Base-by-base conservation (phyloP, 30 jellyfish, hydroid and myxozoan species). In the Chironex yamaguchii region DNA sequence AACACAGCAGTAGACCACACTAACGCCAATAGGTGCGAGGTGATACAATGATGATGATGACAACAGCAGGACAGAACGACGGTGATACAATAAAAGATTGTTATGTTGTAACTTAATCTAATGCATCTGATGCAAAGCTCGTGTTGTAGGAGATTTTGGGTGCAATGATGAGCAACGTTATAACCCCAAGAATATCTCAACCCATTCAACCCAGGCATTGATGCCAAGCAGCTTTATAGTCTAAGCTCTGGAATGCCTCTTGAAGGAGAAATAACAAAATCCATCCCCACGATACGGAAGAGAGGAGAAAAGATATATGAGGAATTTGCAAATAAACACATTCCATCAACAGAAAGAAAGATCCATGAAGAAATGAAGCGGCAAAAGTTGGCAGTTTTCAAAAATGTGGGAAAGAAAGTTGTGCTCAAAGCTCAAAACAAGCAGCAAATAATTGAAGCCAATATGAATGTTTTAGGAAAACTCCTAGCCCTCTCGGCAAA, bases 401-500 rank as follows among this genome's bases (percentile, higher is more conserved):
- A 32, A 52, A 76, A 53, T 34, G 66, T 13, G 27, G 67, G 89
- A 2, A 76, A 76, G 31, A 76, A 52, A 76, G 79, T 52, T 4
- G 42, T 29, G 65, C 31, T 76, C 79, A 29, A 53, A 53, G 67
- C 1, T 24, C 64, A 28, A 25, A 53, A 29, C 79, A 52, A 52
- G 24, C 67, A 51, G 36, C 32, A 76, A 53, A 51, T 31, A 67
- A 21, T 76, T 27, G 79, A 76, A 76, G 89, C 80, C 65, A 76
- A 76, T 53, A 52, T 67, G 65, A 54, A 76, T 12, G 34, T 76
- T 29, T 67, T 76, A 1, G 89, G 89, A 2, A 76, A 52, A 17
- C 66, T 76, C 29, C 79, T 76, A 76, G 63, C 89, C 79, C 80
- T 76, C 14, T 76, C 89, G 11, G 89, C 89, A 51, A 76, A 76